Evolutionary conservation across 2,888 invertebrate species (phyloP).

Genomic region (Bimastos eiseni): DNA sequence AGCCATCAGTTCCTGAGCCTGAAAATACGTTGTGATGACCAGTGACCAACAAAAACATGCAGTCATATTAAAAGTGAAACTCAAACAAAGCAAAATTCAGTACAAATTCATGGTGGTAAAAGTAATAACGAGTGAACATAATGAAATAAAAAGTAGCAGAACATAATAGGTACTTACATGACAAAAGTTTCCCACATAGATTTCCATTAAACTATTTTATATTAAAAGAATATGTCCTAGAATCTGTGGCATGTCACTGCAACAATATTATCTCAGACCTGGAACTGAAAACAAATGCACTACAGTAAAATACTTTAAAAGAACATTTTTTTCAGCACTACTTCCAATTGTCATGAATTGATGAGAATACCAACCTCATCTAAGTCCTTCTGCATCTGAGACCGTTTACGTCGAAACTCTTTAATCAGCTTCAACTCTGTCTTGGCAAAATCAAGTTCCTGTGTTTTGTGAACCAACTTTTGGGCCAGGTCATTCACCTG

Average conservation of each 20-base stretch:
- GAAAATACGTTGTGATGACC: constrained; percentile 69
- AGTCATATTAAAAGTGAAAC: neutral
- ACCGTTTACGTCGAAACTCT: constrained; percentile 59
- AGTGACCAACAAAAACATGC: neutral
- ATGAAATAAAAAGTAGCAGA: neutral
- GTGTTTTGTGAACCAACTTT: constrained; percentile 53
- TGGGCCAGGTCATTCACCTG: constrained; percentile 58
- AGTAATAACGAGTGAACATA: neutral
- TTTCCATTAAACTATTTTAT: constrained; percentile 9
- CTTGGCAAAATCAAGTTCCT: constrained; percentile 59
- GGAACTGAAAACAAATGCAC: neutral
- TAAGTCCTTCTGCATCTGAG: constrained; percentile 61
- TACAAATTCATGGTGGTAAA: neutral
- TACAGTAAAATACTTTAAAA: neutral
- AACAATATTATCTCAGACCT: neutral
- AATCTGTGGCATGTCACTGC: neutral
- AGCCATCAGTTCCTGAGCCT: constrained; percentile 62
- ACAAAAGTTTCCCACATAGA: neutral
- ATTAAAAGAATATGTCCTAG: neutral
- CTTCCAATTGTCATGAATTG: neutral
- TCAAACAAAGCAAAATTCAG: neutral
- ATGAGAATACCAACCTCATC: constrained; percentile 53
- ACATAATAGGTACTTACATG: neutral
- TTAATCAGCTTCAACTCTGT: constrained; percentile 60
- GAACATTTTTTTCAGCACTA: neutral